Percentiles rank a stretch among this genome's conserved stretches.
These are phyloP conservation scores for Chelonia mydas DNA, from an alignment of 2,797 vertebrate genomes.

Conservation along the genomic window DNA sequence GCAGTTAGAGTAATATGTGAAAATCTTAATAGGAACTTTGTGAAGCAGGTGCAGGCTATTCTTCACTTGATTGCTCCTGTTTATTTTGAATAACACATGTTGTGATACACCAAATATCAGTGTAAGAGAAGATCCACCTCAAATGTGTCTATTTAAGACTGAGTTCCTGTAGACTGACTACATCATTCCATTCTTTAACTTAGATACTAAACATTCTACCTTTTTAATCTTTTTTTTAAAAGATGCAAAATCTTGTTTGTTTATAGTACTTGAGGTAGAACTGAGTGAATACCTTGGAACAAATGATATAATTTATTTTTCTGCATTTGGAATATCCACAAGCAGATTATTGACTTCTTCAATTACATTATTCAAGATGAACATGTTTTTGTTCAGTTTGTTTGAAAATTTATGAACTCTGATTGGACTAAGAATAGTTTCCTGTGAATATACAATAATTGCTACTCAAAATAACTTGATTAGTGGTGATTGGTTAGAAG, in stretches of 20 bases:
- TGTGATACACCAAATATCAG: conserved; percentile 18
- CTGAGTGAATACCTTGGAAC: neutral
- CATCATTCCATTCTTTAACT: conserved; percentile 41
- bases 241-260: neutral
- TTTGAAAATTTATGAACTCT: neutral
- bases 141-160: neutral
- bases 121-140: conserved; percentile 16
- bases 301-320: neutral
- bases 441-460: neutral
- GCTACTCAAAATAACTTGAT: neutral
- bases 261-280: neutral
- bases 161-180: conserved; percentile 44
- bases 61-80: conserved; percentile 24
- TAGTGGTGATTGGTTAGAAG: neutral
- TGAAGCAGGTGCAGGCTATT: neutral
- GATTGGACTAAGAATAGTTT: neutral
- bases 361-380: rapidly evolving
- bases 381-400: neutral
- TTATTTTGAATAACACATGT: conserved; percentile 50
- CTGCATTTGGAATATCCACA: neutral
- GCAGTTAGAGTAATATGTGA: neutral
- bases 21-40: neutral
- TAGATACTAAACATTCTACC: neutral
- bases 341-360: rapidly evolving
- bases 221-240: neutral